Base-by-base conservation (phyloP, 2,797 vertebrate genomes). In the Leptodactylus fallax region DNA sequence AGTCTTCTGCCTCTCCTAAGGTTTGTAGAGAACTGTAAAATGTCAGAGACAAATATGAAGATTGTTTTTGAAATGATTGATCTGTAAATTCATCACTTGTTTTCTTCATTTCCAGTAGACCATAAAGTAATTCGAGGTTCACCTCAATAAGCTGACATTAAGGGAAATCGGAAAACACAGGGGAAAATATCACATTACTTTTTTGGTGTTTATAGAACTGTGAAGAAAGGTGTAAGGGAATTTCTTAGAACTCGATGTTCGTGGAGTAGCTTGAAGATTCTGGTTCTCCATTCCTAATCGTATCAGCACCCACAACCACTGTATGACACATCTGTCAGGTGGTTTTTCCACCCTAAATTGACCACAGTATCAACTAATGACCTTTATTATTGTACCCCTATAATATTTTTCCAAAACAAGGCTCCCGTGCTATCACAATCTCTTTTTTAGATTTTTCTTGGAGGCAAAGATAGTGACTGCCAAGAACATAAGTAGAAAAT, bases 1-100 rank as follows among this genome's bases (percentile, higher is more conserved):
- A 69, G 61, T 86, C 51, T 61, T 83, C 88, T 27, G 49, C 67
- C 84, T 67, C 45, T 74, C 60, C 19, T 58, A 89, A 63, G 58
- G 67, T 63, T 88, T 85, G 67, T 76, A 81, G 81, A 63, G 83
- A 55, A 76, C 67, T 81, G 71, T 83, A 83, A 86, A 82, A 89
- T 89, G 88, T 13, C 88, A 86, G 53, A 71, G 85, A 89, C 82
- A 82, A 71, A 86, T 86, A 86, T 69, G 85, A 79, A 79, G 55
- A 83, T 83, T 82, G 71, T 78, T 23, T 81, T 85, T 16, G 55
- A 72, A 23, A 51, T 81, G 83, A 86, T 86, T 85, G 79, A 89
- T 86, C 72, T 78, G 51, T 78, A 23, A 17, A 49, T 5, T 51
- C 60, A 78, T 61, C 27, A 9, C 53, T 55, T 27, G 21, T 80